Evolutionary conservation across 2,113 vertebrate species (phyloP).

Genomic region (Nerophis ophidion): DNA sequence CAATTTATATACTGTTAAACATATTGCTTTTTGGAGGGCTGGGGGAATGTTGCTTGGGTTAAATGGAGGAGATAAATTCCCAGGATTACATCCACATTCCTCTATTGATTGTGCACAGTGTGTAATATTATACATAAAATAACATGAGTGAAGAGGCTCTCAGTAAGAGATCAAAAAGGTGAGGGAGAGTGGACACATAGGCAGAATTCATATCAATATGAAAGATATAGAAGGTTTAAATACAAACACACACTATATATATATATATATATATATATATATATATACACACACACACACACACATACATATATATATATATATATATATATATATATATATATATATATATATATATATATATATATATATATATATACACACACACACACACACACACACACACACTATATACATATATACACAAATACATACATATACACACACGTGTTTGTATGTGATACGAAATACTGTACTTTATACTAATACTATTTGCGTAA

Average conservation of each 20-base stretch:
- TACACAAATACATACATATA: no score
- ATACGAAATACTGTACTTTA: no score
- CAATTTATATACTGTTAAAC: slow-evolving; percentile 5
- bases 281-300: no score
- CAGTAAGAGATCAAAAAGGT: slow-evolving; percentile 1
- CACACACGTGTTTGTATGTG: no score
- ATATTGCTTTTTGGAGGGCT: slow-evolving; percentile 9
- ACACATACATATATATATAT: no score
- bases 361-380: no score
- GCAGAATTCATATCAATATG: slow-evolving; percentile 35
- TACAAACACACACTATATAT: neutral
- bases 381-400: no score
- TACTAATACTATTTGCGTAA: no score
- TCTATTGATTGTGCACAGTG: slow-evolving; percentile 28
- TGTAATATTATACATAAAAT: slow-evolving; percentile 24
- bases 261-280: slow-evolving; percentile 18
- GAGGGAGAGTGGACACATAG: slow-evolving; percentile 21
- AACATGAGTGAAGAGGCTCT: neutral
- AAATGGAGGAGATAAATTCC: slow-evolving; percentile 32
- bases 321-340: no score
- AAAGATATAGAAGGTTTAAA: slow-evolving; percentile 18
- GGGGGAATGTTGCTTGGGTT: slow-evolving; percentile 17
- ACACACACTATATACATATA: no score
- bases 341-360: no score
- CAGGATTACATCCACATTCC: slow-evolving; percentile 33